A percentile compares a stretch with the other conserved stretches of the same genome.
These are phyloP conservation scores for Scaptomyza montana DNA, from an alignment of 1,140 invertebrate species.

Conservation along the genomic window DNA sequence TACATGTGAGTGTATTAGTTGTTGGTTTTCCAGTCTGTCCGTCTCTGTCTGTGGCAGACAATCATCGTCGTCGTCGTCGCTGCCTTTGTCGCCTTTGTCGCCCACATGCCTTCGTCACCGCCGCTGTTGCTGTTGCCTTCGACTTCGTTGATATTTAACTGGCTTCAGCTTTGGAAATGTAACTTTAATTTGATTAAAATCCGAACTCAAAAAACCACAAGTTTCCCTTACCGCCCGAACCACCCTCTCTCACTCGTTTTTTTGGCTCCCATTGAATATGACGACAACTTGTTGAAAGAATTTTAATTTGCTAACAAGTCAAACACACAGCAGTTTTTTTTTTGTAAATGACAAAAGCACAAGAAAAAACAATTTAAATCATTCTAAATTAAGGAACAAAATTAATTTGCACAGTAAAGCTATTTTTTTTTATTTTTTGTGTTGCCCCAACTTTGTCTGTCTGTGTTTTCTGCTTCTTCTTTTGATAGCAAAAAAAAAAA, in stretches of 20 bases:
- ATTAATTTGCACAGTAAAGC: slow-evolving; percentile 76
- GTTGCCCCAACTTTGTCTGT: slow-evolving; percentile 59
- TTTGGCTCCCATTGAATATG: neutral
- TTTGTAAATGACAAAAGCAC: slow-evolving; percentile 17
- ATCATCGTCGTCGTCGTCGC: slow-evolving; percentile 33
- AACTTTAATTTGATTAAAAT: slow-evolving; percentile 68
- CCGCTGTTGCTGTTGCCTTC: slow-evolving; percentile 1
- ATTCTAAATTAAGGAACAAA: slow-evolving; percentile 64
- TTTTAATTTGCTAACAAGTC: slow-evolving; percentile 54
- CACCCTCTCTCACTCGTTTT: neutral
- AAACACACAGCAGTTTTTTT: slow-evolving; percentile 23
- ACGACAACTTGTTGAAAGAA: slow-evolving; percentile 67
- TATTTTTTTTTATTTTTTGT: slow-evolving; percentile 15
- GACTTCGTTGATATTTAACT: slow-evolving; percentile 34
- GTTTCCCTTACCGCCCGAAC: neutral
- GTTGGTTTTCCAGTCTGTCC: slow-evolving; percentile 33
- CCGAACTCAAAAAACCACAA: neutral
- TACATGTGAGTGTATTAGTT: slow-evolving; percentile 29
- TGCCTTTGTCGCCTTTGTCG: slow-evolving; percentile 24
- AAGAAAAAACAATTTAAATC: slow-evolving; percentile 60
- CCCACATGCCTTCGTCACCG: no score
- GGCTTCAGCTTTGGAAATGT: slow-evolving; percentile 58
- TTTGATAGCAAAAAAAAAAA: slow-evolving; percentile 26
- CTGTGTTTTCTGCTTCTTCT: slow-evolving; percentile 12
- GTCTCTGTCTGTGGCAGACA: slow-evolving; percentile 15